Evolutionary conservation across 2,113 vertebrate genomes (phyloP), one percentile per base, ranked within the genome.

Genomic region (Falcunculus frontatus): DNA sequence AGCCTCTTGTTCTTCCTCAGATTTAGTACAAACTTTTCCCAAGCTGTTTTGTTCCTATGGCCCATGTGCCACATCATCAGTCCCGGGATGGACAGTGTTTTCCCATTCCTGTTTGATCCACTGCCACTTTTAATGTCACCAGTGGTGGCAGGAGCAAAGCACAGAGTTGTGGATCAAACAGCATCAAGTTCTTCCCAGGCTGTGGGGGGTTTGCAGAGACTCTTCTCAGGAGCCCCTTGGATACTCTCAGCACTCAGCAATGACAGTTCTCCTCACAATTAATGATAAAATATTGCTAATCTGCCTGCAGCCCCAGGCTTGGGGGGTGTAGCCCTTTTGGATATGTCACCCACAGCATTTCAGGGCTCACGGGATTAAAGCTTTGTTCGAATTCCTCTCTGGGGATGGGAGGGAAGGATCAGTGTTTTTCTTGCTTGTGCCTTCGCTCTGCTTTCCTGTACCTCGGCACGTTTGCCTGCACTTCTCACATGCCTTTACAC

Each of bases 401-500:
- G 81, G 74, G 95, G 87, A 39, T 80, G 80, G 85, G 92, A 89
- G 57, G 55, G 77, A 92, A 73, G 73, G 85, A 11, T 52, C 9
- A 37, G 33, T 84, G 47, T 85, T 96, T 89, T 88, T 76, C 56
- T 92, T 63, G 55, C 79, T 65, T 68, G 69, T 94, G 95, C 90
- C 87, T 56, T 29, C 27, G 78, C 78, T 65, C 39, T 65, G 90
- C 93, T 59, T 87, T 56, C 90, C 95, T 92, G 93, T 50, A 59
- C 64, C 52, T 82, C 92, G 74, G 93, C 95, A 95, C 87, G 70
- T 92, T 95, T 93, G 64, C 10, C 83, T 50, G 80, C 62, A 5
- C 91, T 87, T 65, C 67, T 91, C 91, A 30, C 49, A 30, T 89
- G 84, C 80, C 90, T 93, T 96, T 74, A 85, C 89, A 95, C 75